Conservation (phyloP, 2,888 invertebrate species). For the Agrochola litura region DNA sequence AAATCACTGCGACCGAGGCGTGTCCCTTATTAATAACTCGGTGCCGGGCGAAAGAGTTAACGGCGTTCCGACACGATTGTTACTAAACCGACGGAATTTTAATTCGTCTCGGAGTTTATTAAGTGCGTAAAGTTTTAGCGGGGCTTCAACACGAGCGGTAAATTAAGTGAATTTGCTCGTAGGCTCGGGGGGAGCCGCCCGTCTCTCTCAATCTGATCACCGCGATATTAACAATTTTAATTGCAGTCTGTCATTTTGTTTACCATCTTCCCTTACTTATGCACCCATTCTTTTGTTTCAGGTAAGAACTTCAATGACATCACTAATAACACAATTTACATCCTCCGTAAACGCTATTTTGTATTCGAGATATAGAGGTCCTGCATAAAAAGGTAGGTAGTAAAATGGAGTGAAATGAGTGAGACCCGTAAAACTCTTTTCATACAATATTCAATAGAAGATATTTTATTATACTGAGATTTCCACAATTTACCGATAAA, state of each 20-base stretch:
- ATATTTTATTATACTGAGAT: constrained; percentile 90
- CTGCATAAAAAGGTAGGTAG: constrained; percentile 86
- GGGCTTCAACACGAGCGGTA: constrained; percentile 80
- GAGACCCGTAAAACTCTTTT: constrained; percentile 87
- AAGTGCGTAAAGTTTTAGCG: constrained; percentile 89
- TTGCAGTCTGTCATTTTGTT: constrained; percentile 69
- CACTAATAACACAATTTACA: constrained; percentile 73
- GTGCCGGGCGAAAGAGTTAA: constrained; percentile 82
- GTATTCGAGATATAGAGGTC: constrained; percentile 78
- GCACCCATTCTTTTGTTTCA: constrained; percentile 74
- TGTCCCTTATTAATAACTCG: constrained; percentile 85
- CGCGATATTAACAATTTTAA: constrained; percentile 79
- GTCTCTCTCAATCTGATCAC: constrained; percentile 81
- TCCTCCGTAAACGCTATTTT: constrained; percentile 72
- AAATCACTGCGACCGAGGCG: constrained; percentile 80
- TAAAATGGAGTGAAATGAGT: constrained; percentile 88
- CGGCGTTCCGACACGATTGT: constrained; percentile 87
- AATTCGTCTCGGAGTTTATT: constrained; percentile 89
- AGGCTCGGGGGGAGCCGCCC: constrained; percentile 73
- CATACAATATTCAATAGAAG: constrained; percentile 90
- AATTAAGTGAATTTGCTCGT: constrained; percentile 87
- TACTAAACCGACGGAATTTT: constrained; percentile 89
- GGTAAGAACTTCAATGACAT: constrained; percentile 78
- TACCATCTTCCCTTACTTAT: constrained; percentile 49
- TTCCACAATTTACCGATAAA: constrained; percentile 89